Percentiles rank a stretch among this genome's conserved stretches.
Conservation (phyloP, 92 coral and sea anemone genomes). For the Bergia puertoricense region DNA sequence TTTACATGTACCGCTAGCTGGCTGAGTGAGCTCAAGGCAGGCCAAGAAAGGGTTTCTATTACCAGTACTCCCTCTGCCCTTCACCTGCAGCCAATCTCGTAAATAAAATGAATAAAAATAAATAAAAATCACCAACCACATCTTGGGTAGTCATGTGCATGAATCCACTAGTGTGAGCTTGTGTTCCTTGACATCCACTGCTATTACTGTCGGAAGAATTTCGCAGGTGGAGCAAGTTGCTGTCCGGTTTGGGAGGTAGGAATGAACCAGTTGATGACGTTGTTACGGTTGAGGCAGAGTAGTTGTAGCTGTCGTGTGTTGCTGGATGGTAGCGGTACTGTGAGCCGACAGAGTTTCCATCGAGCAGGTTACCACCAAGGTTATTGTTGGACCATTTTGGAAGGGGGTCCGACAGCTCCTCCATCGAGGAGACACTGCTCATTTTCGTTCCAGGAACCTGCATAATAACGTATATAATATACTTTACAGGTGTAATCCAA, state of each 20-base stretch:
- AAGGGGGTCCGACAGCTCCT: background rate
- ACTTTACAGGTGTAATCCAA: background rate
- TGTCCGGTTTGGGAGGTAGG: background rate
- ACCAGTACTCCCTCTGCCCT: no score
- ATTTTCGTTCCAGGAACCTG: conserved; percentile 28
- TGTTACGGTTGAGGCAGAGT: background rate
- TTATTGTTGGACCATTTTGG: background rate
- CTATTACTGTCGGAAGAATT: background rate
- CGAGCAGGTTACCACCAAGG: background rate
- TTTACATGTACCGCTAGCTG: no score
- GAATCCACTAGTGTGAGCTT: background rate
- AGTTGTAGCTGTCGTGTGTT: conserved; percentile 14
- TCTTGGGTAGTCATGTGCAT: background rate
- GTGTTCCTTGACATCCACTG: background rate
- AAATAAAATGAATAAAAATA: no score
- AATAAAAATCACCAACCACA: background rate
- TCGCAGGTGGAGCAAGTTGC: background rate
- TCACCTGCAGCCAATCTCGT: no score
- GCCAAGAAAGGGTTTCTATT: no score
- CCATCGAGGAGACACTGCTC: background rate
- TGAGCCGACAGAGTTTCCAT: background rate
- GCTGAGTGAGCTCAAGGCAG: no score
- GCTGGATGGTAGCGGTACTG: conserved; percentile 10
- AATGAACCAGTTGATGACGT: background rate
- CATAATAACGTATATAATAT: background rate